Percentiles rank a stretch among this genome's conserved stretches.
Evolutionary conservation across 2,113 vertebrate species (phyloP).

Genomic region (Peromyscus polionotus): DNA sequence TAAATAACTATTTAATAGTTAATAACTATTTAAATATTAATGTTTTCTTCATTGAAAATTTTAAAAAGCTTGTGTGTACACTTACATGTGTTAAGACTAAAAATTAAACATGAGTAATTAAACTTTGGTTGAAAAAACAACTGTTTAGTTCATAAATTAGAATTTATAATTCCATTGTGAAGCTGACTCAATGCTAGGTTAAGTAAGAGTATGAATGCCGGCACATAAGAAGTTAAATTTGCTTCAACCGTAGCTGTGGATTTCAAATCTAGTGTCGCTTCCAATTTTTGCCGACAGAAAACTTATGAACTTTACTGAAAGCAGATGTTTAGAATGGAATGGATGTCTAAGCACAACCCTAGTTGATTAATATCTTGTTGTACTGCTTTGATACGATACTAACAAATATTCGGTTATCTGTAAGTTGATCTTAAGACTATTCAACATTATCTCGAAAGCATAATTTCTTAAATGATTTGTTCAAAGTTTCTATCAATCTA

Average conservation of each 20-base stretch:
- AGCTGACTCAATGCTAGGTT: neutral
- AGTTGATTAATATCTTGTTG: neutral
- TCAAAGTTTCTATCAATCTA: conserved; percentile 16
- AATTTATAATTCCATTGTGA: conserved; percentile 49
- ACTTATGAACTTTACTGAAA: conserved; percentile 37
- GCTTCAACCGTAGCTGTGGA: neutral
- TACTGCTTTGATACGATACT: conserved; percentile 2
- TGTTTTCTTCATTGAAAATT: conserved; percentile 54
- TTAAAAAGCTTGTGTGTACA: neutral
- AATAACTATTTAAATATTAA: neutral
- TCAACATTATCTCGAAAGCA: neutral
- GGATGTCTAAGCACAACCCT: neutral
- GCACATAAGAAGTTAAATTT: conserved; percentile 27
- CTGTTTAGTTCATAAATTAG: conserved; percentile 37
- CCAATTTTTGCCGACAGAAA: conserved; percentile 46
- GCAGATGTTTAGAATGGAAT: conserved; percentile 34
- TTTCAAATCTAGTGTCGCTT: conserved; percentile 37
- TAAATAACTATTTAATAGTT: neutral
- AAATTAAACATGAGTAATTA: conserved; percentile 19
- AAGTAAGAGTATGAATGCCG: neutral
- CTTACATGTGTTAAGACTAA: neutral
- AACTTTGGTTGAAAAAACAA: conserved; percentile 22
- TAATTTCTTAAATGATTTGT: conserved; percentile 39
- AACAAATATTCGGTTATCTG: conserved; percentile 12
- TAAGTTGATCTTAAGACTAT: neutral